Percentiles rank a stretch among this genome's conserved stretches.
Evolutionary conservation across 2,888 invertebrate species (phyloP).

Genomic region (Cremastobaeus sp.): DNA sequence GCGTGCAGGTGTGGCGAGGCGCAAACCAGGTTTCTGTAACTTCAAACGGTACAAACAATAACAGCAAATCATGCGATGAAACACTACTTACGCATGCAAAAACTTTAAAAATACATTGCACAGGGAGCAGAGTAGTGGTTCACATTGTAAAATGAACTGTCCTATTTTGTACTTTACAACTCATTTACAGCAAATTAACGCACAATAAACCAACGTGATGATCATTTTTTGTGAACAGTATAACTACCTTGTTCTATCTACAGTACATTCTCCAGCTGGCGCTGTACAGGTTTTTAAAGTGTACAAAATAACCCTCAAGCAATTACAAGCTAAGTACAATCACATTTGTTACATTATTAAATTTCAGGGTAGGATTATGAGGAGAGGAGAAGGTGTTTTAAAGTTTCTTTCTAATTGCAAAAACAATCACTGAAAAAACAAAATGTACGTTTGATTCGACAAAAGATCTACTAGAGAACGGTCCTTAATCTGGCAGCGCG

Average conservation of each 20-base stretch:
- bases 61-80: constrained; percentile 65
- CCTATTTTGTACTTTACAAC: constrained; percentile 33
- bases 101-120: constrained; percentile 10
- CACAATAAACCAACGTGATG: constrained; percentile 24
- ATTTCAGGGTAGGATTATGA: neutral
- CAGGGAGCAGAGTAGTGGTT: constrained; percentile 3
- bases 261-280: constrained; percentile 39
- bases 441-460: too few relatives aligned
- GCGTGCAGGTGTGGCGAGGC: constrained; percentile 72
- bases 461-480: neutral
- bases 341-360: constrained; percentile 18
- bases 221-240: constrained; percentile 12
- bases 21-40: constrained; percentile 74
- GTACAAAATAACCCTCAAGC: constrained; percentile 49
- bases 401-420: too few relatives aligned
- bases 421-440: too few relatives aligned
- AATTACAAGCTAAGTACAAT: constrained; percentile 44
- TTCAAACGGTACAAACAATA: constrained; percentile 69
- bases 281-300: constrained; percentile 40
- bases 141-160: constrained; percentile 4
- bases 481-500: constrained; percentile 75
- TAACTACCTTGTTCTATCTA: constrained; percentile 40
- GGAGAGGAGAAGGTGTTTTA: constrained; percentile 4
- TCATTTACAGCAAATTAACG: constrained; percentile 23
- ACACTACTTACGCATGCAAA: constrained; percentile 25